Evolutionary conservation across 2,888 invertebrate species (phyloP).

Genomic region (Philereme transversata): DNA sequence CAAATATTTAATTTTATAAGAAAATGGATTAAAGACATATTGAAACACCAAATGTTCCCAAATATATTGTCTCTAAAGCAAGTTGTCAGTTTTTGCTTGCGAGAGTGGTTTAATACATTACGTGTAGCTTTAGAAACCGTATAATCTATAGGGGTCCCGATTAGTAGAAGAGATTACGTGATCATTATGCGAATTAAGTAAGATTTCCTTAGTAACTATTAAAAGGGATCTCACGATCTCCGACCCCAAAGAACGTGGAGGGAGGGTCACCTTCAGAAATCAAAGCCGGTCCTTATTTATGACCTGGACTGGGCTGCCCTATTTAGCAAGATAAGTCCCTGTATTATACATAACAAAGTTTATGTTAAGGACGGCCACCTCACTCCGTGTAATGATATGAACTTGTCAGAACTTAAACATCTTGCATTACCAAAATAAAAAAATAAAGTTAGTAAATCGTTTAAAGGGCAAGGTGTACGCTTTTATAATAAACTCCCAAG

Average conservation of each 20-base stretch:
- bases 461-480: no score
- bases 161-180: slow-evolving; percentile 63
- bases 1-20: slow-evolving; percentile 36
- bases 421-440: slow-evolving; percentile 60
- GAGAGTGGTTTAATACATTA: slow-evolving; percentile 38
- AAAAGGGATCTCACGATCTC: slow-evolving; percentile 70
- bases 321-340: slow-evolving; percentile 70
- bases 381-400: slow-evolving; percentile 76
- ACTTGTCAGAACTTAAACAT: slow-evolving; percentile 76
- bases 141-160: slow-evolving; percentile 56
- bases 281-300: slow-evolving; percentile 79
- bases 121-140: slow-evolving; percentile 47
- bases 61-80: no score
- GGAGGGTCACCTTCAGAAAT: slow-evolving; percentile 77
- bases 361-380: slow-evolving; percentile 72
- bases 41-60: no score
- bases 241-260: slow-evolving; percentile 58
- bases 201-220: slow-evolving; percentile 73
- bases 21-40: background rate
- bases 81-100: slow-evolving; percentile 25
- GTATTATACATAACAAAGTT: slow-evolving; percentile 74
- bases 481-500: no score
- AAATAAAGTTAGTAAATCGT: no score
- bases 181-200: slow-evolving; percentile 73
- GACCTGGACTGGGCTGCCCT: slow-evolving; percentile 67